A percentile compares a stretch with the other conserved stretches of the same genome.
phyloP scores from a whole-genome alignment of 2,888 invertebrate genomes.

The Apotomis turbidana region DNA sequence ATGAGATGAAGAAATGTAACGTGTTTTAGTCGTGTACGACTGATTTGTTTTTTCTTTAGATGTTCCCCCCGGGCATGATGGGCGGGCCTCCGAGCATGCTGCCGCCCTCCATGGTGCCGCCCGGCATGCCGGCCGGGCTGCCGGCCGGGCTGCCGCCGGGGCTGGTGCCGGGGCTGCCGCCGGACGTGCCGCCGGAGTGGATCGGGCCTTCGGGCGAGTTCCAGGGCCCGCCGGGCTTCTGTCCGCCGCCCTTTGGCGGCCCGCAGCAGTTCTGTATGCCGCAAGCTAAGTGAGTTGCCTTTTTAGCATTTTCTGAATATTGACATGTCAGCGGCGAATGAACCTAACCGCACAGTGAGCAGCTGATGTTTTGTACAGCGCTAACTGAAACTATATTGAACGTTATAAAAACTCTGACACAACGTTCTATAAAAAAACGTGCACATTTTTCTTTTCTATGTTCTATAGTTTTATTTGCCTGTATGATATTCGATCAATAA shows the following conservation, averaged over 20 bases:
- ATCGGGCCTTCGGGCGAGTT: constrained; percentile 59
- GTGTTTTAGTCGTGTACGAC: too few relatives aligned
- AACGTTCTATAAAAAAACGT: too few relatives aligned
- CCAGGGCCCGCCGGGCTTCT: constrained; percentile 62
- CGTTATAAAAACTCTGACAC: too few relatives aligned
- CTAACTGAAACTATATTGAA: too few relatives aligned
- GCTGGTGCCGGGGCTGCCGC: constrained; percentile 48
- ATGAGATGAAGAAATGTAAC: too few relatives aligned
- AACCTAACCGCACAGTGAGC: too few relatives aligned
- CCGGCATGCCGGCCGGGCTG: constrained; percentile 48
- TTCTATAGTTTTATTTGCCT: too few relatives aligned
- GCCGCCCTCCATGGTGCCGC: constrained; percentile 39
- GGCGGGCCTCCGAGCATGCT: constrained; percentile 46
- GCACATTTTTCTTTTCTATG: too few relatives aligned
- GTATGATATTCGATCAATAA: too few relatives aligned
- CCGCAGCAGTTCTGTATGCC: constrained; percentile 71
- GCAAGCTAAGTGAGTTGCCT: constrained; percentile 70
- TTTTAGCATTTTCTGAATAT: too few relatives aligned
- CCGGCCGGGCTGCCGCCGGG: constrained; percentile 44
- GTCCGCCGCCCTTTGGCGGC: constrained; percentile 66
- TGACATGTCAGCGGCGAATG: too few relatives aligned
- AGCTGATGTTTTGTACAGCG: too few relatives aligned
- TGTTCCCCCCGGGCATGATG: constrained; percentile 71
- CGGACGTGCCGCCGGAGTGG: constrained; percentile 64
- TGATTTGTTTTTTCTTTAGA: constrained; percentile 49